phyloP scores from a whole-genome alignment of 2,113 vertebrate genomes.

The Chloropsis cyanopogon region DNA sequence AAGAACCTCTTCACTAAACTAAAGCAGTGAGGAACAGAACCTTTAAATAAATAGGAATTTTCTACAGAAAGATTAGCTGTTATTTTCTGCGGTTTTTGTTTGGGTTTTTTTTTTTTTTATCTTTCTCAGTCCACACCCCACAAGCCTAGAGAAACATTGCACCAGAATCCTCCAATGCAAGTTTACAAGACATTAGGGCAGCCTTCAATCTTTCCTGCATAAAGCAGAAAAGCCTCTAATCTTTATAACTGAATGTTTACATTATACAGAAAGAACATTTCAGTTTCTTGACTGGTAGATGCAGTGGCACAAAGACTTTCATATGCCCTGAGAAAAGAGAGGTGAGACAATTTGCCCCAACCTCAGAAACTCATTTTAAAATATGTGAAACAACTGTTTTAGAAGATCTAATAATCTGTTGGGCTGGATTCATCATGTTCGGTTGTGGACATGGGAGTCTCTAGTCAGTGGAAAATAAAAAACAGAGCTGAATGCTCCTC shows the following conservation, averaged over 20 bases:
- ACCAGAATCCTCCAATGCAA: not conserved
- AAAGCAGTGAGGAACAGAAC: not conserved
- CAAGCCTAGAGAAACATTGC: not conserved
- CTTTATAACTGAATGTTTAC: not conserved
- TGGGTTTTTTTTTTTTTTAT: not conserved
- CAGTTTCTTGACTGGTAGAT: not conserved
- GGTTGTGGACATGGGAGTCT: not conserved
- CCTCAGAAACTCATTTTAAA: not conserved
- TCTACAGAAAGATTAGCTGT: not conserved
- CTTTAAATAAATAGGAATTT: not conserved
- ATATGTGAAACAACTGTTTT: not conserved
- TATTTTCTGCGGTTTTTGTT: not conserved
- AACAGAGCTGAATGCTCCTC: not conserved
- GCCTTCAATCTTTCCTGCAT: not conserved
- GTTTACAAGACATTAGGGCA: not conserved
- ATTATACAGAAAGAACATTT: not conserved
- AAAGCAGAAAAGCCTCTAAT: not conserved
- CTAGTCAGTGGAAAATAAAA: not conserved
- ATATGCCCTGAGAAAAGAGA: not conserved
- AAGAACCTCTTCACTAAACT: not conserved
- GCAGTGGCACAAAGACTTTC: not conserved
- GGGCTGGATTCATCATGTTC: not conserved
- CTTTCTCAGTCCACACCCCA: rapidly evolving
- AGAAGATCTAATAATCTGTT: not conserved
- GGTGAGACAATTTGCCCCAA: not conserved